These are phyloP conservation scores for Scaptomyza pallida DNA, from an alignment of 1,140 invertebrate genomes.

Conservation along the genomic window DNA sequence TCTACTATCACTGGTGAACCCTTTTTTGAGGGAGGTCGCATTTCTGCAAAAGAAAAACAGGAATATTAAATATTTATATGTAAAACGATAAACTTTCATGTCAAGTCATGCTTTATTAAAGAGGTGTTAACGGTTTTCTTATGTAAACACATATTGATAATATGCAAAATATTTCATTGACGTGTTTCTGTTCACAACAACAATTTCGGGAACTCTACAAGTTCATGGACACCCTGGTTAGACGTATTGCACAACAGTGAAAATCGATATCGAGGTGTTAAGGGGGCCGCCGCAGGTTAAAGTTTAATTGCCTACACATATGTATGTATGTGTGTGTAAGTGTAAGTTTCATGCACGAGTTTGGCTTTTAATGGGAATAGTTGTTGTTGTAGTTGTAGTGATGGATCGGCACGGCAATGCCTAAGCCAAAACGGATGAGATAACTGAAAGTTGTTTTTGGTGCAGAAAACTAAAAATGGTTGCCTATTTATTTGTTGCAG, in stretches of 20 bases:
- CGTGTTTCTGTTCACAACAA: slow-evolving; percentile 1
- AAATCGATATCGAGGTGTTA: slow-evolving; percentile 67
- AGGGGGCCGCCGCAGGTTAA: slow-evolving; percentile 29
- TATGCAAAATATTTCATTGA: slow-evolving; percentile 40
- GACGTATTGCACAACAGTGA: slow-evolving; percentile 61
- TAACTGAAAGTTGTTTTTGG: background rate
- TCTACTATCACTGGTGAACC: slow-evolving; percentile 89
- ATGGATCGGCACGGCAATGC: background rate
- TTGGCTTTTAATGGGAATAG: background rate
- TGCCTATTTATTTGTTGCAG: background rate
- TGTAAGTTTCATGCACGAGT: background rate
- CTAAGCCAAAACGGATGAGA: background rate
- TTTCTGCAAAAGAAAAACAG: slow-evolving; percentile 86
- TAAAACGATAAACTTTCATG: background rate
- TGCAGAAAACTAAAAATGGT: background rate
- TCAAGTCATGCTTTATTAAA: slow-evolving; percentile 2
- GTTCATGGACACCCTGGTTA: slow-evolving; percentile 64
- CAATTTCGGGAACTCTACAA: slow-evolving; percentile 38
- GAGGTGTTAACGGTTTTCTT: slow-evolving; percentile 13
- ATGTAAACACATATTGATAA: background rate
- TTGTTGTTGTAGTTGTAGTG: background rate
- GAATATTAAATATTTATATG: slow-evolving; percentile 2
- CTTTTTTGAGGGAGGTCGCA: slow-evolving; percentile 88
- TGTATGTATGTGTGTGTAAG: no score
- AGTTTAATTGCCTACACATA: slow-evolving; percentile 19